Percentiles rank a stretch among this genome's conserved stretches.
These are phyloP conservation scores for Pantherophis alleghaniensis DNA, from an alignment of 2,797 vertebrate genomes.

Conservation along the genomic window DNA sequence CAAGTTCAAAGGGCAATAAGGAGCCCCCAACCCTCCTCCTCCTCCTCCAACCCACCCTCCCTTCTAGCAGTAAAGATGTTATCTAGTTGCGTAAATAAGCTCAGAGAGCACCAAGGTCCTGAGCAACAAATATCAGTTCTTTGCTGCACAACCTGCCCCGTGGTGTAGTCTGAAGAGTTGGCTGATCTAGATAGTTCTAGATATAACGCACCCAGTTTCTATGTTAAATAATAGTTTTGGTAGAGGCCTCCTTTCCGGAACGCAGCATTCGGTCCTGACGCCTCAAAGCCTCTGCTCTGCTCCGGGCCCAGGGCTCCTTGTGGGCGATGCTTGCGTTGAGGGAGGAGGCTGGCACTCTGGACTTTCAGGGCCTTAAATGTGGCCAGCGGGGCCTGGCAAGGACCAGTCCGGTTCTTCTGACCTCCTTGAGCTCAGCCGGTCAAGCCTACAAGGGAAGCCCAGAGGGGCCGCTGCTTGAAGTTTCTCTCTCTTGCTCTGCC, in stretches of 20 bases:
- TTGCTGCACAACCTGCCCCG: not conserved
- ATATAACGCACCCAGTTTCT: not conserved
- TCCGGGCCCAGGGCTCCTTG: not conserved
- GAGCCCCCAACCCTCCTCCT: no score
- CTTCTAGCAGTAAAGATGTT: no score
- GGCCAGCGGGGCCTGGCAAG: not conserved
- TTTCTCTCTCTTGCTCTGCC: not conserved
- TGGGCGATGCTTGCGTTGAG: no score
- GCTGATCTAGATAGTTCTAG: not conserved
- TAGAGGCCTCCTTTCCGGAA: not conserved
- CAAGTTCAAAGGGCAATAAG: no score
- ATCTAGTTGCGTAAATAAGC: no score
- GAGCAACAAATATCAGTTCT: no score
- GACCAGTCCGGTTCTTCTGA: not conserved
- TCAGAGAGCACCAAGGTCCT: no score
- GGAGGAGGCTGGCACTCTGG: no score
- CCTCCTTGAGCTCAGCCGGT: not conserved
- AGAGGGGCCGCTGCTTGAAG: not conserved
- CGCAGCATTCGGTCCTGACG: not conserved
- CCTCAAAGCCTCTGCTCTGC: not conserved
- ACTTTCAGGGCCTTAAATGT: not conserved
- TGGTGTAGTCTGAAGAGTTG: not conserved
- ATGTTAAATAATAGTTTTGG: no score
- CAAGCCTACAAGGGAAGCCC: not conserved
- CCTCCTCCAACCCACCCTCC: no score